These are phyloP conservation scores for Probaryconus sp. DNA, from an alignment of 1,140 invertebrate genomes.

Conservation along the genomic window DNA sequence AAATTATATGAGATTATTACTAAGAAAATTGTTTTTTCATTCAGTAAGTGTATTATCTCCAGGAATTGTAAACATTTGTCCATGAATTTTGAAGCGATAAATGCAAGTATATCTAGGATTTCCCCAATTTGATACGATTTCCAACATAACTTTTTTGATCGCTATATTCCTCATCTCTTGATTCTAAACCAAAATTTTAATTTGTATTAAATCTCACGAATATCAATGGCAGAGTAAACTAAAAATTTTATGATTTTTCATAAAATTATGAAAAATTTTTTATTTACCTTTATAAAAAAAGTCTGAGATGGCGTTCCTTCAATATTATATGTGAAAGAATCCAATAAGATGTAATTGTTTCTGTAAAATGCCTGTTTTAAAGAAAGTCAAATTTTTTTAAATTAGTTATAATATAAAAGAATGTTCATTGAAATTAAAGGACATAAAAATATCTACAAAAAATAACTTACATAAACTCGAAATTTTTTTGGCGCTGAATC, in stretches of 20 bases:
- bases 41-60: constrained; percentile 3
- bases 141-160: constrained; percentile 76
- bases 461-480: constrained; percentile 86
- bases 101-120: constrained; percentile 95
- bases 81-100: constrained; percentile 97
- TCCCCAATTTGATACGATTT: constrained; percentile 94
- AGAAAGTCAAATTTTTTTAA: constrained; percentile 11
- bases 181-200: constrained; percentile 56
- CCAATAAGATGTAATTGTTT: constrained; percentile 42
- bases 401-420: no score
- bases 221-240: no score
- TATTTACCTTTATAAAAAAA: constrained; percentile 65
- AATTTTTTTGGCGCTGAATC: constrained; percentile 95
- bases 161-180: constrained; percentile 44
- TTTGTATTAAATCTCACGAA: constrained; percentile 20
- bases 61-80: constrained; percentile 74
- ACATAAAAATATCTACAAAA: no score
- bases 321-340: constrained; percentile 62
- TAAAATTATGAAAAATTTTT: no score
- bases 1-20: no score
- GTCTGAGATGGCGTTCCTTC: constrained; percentile 61
- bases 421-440: no score
- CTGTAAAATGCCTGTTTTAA: constrained; percentile 29
- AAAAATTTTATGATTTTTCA: no score
- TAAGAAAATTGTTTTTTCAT: no score